Percentiles rank a stretch among this genome's conserved stretches.
phyloP scores from a whole-genome alignment of 2,888 invertebrate genomes.

The Xylocampa areola region DNA sequence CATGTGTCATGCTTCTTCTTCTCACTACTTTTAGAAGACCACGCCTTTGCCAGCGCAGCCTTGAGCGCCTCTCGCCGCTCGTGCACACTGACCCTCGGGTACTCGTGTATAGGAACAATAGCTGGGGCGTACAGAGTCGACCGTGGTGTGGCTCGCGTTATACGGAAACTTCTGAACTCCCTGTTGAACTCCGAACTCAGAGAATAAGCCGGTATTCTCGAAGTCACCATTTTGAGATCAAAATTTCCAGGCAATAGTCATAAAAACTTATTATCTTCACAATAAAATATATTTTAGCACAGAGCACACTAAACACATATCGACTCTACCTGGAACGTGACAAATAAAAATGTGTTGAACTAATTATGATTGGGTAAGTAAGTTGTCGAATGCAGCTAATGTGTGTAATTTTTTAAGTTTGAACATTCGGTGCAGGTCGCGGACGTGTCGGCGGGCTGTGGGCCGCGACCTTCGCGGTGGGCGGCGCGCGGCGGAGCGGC shows the following conservation, averaged over 20 bases:
- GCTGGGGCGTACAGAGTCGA: slow-evolving; percentile 87
- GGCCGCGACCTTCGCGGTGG: slow-evolving; percentile 88
- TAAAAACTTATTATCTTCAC: slow-evolving; percentile 73
- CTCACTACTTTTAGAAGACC: slow-evolving; percentile 84
- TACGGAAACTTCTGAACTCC: slow-evolving; percentile 90
- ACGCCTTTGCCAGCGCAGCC: slow-evolving; percentile 87
- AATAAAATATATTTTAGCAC: slow-evolving; percentile 80
- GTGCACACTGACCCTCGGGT: slow-evolving; percentile 90
- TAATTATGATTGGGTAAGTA: slow-evolving; percentile 36
- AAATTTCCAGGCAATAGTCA: slow-evolving; percentile 80
- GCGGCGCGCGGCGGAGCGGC: slow-evolving; percentile 76
- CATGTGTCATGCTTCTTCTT: slow-evolving; percentile 86
- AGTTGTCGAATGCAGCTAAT: slow-evolving; percentile 11
- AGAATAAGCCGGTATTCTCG: slow-evolving; percentile 91
- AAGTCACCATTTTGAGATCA: slow-evolving; percentile 91
- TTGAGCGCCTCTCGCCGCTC: slow-evolving; percentile 87
- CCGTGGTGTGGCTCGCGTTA: slow-evolving; percentile 87
- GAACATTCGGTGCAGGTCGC: slow-evolving; percentile 62
- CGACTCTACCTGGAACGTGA: slow-evolving; percentile 83
- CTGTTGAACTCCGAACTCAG: slow-evolving; percentile 91
- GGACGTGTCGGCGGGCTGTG: slow-evolving; percentile 72
- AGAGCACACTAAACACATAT: slow-evolving; percentile 87
- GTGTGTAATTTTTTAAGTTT: slow-evolving; percentile 47
- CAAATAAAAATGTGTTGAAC: slow-evolving; percentile 74
- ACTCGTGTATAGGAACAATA: slow-evolving; percentile 90